Evolutionary conservation across 2,888 invertebrate genomes (phyloP).

Genomic region (Catonia carolina): DNA sequence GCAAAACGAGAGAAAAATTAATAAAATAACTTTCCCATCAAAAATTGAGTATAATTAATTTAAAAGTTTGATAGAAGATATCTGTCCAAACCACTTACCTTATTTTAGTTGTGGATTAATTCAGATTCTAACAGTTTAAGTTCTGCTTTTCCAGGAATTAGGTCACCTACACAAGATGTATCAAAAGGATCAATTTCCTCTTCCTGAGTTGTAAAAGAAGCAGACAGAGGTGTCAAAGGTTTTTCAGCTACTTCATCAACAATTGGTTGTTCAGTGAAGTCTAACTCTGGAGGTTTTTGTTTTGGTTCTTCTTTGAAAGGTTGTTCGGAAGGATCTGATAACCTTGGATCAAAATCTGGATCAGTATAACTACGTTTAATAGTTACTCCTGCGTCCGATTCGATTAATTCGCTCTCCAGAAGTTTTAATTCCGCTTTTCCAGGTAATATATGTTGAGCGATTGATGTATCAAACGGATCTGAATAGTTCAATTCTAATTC

Average conservation of each 20-base stretch:
- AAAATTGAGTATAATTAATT: too few relatives aligned
- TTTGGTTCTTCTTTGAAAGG: background rate
- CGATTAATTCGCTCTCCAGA: slow-evolving; percentile 65
- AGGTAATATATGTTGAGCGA: slow-evolving; percentile 55
- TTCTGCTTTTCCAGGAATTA: slow-evolving; percentile 70
- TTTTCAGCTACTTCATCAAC: slow-evolving; percentile 40
- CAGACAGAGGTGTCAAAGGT: slow-evolving; percentile 42
- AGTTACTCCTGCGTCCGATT: slow-evolving; percentile 44
- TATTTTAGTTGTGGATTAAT: slow-evolving; percentile 43
- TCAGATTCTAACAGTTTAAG: slow-evolving; percentile 71
- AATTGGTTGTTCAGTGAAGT: slow-evolving; percentile 29
- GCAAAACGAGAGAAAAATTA: too few relatives aligned
- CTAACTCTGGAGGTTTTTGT: slow-evolving; percentile 9
- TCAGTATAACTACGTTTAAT: slow-evolving; percentile 34
- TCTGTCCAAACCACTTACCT: too few relatives aligned
- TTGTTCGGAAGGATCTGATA: slow-evolving; percentile 21
- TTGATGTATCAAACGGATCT: slow-evolving; percentile 86
- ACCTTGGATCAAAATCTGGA: slow-evolving; percentile 35
- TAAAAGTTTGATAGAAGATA: too few relatives aligned
- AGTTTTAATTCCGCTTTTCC: slow-evolving; percentile 73
- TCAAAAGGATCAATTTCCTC: slow-evolving; percentile 71
- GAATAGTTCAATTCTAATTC: slow-evolving; percentile 42
- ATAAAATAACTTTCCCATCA: too few relatives aligned
- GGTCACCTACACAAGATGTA: slow-evolving; percentile 67
- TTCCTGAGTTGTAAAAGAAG: slow-evolving; percentile 31